Percentiles rank a stretch among this genome's conserved stretches.
Evolutionary conservation across 2,113 vertebrate genomes (phyloP).

Genomic region (Suricata suricatta): DNA sequence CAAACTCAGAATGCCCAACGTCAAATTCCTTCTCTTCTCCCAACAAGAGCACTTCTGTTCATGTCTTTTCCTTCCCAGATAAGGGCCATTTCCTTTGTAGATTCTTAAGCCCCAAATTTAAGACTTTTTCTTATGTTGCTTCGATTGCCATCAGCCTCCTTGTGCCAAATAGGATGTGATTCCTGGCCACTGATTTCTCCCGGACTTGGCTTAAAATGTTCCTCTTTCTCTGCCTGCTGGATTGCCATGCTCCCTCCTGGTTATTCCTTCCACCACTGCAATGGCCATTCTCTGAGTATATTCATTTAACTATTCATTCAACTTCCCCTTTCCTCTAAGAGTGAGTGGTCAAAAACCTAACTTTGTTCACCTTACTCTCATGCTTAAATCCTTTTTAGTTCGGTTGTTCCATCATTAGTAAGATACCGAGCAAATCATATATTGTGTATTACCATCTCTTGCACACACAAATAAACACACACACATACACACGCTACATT

Average conservation of each 20-base stretch:
- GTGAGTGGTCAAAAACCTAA: not conserved
- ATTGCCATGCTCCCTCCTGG: not conserved
- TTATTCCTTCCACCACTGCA: not conserved
- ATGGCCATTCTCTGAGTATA: accelerated
- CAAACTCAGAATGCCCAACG: not conserved
- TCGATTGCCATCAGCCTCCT: not conserved
- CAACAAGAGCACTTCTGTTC: accelerated
- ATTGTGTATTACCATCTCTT: not conserved
- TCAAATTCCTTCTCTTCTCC: not conserved
- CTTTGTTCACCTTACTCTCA: not conserved
- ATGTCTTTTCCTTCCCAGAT: not conserved
- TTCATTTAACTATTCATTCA: not conserved
- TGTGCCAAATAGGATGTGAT: not conserved
- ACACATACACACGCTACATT: not conserved
- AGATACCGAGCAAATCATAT: not conserved
- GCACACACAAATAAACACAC: not conserved
- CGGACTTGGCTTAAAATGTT: accelerated
- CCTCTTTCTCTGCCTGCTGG: too few relatives aligned
- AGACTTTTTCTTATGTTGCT: not conserved
- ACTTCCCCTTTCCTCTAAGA: accelerated
- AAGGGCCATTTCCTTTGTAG: not conserved
- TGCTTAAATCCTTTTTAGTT: not conserved
- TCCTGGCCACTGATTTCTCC: not conserved
- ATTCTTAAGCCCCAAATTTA: not conserved
- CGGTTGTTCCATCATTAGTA: not conserved